These are phyloP conservation scores for Andrena bucephala DNA, from an alignment of 2,888 invertebrate species.

Conservation along the genomic window DNA sequence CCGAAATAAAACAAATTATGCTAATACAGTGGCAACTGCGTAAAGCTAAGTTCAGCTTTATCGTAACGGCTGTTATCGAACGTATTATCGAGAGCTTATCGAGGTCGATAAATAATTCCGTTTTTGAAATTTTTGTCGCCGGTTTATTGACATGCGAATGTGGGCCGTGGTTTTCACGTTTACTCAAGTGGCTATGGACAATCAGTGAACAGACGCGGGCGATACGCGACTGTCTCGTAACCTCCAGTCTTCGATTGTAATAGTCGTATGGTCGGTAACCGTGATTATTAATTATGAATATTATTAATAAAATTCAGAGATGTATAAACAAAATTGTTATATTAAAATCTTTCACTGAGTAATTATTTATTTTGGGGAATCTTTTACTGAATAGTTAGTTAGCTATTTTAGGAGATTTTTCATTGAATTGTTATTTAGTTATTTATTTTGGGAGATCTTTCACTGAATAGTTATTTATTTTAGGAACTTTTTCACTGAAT, in stretches of 20 bases:
- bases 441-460: too few relatives aligned
- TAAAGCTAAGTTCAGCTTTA: conserved; percentile 43
- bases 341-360: too few relatives aligned
- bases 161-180: conserved; percentile 43
- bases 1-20: conserved; percentile 8
- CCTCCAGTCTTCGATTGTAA: neutral
- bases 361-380: too few relatives aligned
- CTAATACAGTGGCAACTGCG: conserved; percentile 54
- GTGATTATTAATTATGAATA: neutral
- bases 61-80: conserved; percentile 49
- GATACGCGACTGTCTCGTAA: conserved; percentile 16
- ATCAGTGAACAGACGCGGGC: conserved; percentile 47
- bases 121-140: conserved; percentile 31
- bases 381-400: too few relatives aligned
- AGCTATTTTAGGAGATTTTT: too few relatives aligned
- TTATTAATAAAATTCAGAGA: too few relatives aligned
- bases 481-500: too few relatives aligned
- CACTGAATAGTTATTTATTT: too few relatives aligned
- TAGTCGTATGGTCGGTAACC: neutral
- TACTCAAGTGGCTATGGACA: conserved; percentile 60
- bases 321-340: too few relatives aligned
- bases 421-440: too few relatives aligned
- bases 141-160: conserved; percentile 40
- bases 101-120: conserved; percentile 42
- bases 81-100: conserved; percentile 28